Percentiles rank a stretch among this genome's conserved stretches.
Conservation (phyloP, 2,797 vertebrate species). For the Sandelia bainsii region DNA sequence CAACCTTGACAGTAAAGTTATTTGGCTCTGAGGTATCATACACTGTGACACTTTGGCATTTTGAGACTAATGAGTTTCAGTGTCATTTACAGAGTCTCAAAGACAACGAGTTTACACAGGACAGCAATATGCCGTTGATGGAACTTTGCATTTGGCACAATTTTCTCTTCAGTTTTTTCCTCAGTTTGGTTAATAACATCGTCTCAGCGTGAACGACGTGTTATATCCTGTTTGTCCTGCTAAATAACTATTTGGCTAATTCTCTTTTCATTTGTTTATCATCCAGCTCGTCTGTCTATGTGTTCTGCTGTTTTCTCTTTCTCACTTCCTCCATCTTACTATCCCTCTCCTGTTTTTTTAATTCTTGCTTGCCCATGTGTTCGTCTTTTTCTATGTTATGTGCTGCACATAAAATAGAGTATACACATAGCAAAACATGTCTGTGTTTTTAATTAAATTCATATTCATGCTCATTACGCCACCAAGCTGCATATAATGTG, state of each 20-base stretch:
- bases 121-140: slow-evolving; percentile 50
- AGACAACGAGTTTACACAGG: slow-evolving; percentile 66
- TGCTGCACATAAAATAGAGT: too few relatives aligned
- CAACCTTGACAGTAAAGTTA: slow-evolving; percentile 11
- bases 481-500: neutral
- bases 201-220: slow-evolving; percentile 51
- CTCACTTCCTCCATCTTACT: neutral
- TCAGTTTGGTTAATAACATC: slow-evolving; percentile 55
- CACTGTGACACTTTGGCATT: slow-evolving; percentile 63
- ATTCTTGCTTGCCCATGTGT: neutral
- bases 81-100: slow-evolving; percentile 62
- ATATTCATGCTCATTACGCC: neutral
- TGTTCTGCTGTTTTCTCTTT: neutral
- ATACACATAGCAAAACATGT: neutral
- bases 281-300: slow-evolving; percentile 4
- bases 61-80: slow-evolving; percentile 74
- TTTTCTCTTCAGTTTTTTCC: slow-evolving; percentile 36
- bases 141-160: slow-evolving; percentile 66
- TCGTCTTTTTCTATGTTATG: neutral
- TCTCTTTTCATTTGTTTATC: slow-evolving; percentile 10
- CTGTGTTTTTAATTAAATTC: neutral
- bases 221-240: slow-evolving; percentile 64
- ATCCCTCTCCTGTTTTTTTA: neutral
- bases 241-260: slow-evolving; percentile 15
- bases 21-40: slow-evolving; percentile 39